These are phyloP conservation scores for Cylas formicarius DNA, from an alignment of 1,140 invertebrate species.

Conservation along the genomic window DNA sequence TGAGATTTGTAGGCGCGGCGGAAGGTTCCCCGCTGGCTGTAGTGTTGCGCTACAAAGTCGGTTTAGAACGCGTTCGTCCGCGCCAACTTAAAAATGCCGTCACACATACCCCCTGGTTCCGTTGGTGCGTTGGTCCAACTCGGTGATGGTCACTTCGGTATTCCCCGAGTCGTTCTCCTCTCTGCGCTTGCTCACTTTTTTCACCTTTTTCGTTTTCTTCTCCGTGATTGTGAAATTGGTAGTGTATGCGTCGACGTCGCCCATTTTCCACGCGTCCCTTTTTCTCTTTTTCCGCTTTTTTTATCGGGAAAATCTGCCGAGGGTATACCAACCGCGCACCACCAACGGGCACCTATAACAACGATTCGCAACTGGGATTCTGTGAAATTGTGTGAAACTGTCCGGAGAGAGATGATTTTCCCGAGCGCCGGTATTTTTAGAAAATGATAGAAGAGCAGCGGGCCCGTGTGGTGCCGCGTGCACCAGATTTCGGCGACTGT, in stretches of 20 bases:
- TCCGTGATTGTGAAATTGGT: constrained; percentile 74
- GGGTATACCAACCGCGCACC: constrained; percentile 21
- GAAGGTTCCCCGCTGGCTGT: too few species aligned
- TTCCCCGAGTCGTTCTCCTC: constrained; percentile 59
- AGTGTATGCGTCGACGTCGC: constrained; percentile 68
- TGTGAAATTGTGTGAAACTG: constrained; percentile 35
- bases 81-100: too few species aligned
- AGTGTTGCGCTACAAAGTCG: too few species aligned
- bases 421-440: constrained; percentile 42
- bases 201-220: constrained; percentile 82
- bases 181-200: constrained; percentile 74
- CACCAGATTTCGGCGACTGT: constrained; percentile 18
- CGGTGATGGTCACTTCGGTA: constrained; percentile 74
- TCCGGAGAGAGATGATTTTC: constrained; percentile 29
- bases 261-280: constrained; percentile 50
- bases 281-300: constrained; percentile 5
- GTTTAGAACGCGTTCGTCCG: too few species aligned
- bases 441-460: constrained; percentile 41
- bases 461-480: constrained; percentile 39
- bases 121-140: constrained; percentile 59
- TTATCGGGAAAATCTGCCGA: too few species aligned
- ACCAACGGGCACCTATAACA: constrained; percentile 27
- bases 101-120: constrained; percentile 76
- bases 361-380: constrained; percentile 33
- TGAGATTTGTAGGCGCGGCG: too few species aligned